Base-by-base conservation (phyloP, 30 jellyfish, hydroid and myxozoan species). In the Turritopsis dohrnii region DNA sequence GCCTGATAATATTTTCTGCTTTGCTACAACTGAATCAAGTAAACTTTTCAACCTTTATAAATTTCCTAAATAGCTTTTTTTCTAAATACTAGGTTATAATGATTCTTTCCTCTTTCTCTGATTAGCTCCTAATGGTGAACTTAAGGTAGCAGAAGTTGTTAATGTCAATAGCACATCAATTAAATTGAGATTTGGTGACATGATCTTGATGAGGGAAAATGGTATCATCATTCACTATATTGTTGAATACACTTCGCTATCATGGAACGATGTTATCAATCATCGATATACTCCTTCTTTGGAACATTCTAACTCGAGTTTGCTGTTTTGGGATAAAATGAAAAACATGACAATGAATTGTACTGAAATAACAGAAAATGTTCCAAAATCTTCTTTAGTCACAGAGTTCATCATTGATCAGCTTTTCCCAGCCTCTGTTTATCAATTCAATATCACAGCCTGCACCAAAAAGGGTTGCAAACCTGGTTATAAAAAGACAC, bases 81-180 rank as follows among this genome's bases (percentile, higher is more conserved):
- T 21, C 29, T 23, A n/a, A 7, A 7, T 69, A 27, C 22, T 69
- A 3, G 60, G 5, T 41, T 3, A 41, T 5, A 41, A 41, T 41
- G 13, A 41, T 41, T n/a, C n/a, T n/a, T 7, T 23, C 16, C 4
- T 27, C 9, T 69, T 23, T 9, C 17, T 69, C 22, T 69, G 28
- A n/a, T 69, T 69, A 69, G 77, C 16, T 69, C 77, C 77, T n/a
- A n/a, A 23, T 69, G 28, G 31, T 69, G 22, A 23, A 69, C 77
- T 27, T 7, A 27, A 69, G 19, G 30, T 27, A 19, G 31, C 30
- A n/a, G 23, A 69, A 27, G 28, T 69, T 23, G 77, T 69, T 69
- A 69, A 19, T 69, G 22, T 27, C 77, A 69, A 23, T 23, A 23
- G 30, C 19, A 1, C 30, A n/a, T 69, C 30, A 69, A 23, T 69